Percentiles rank a stretch among this genome's conserved stretches.
Evolutionary conservation across 2,888 invertebrate genomes (phyloP).

Genomic region (Dasysyrphus albostriatus): DNA sequence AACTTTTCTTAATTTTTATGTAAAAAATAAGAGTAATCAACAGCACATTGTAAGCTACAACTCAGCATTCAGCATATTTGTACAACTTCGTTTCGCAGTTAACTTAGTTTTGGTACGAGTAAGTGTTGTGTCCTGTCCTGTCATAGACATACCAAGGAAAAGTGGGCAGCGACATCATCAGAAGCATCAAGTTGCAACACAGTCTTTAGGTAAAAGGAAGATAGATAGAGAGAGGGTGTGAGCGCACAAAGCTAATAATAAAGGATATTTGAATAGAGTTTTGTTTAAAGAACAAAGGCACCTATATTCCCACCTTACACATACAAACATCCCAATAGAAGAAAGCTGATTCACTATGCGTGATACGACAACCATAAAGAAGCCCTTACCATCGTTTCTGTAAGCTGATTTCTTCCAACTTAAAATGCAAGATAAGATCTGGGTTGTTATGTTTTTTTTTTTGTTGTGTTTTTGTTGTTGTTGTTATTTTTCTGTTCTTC

Average conservation of each 20-base stretch:
- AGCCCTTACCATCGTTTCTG: slow-evolving; percentile 38
- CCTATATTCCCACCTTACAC: slow-evolving; percentile 20
- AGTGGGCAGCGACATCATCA: slow-evolving; percentile 38
- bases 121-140: slow-evolving; percentile 24
- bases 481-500: background rate
- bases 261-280: slow-evolving; percentile 73
- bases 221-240: background rate
- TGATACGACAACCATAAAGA: slow-evolving; percentile 58
- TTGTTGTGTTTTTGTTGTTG: background rate
- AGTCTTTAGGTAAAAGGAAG: background rate
- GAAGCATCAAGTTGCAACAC: slow-evolving; percentile 63
- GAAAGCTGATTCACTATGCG: slow-evolving; percentile 51
- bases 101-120: background rate
- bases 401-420: slow-evolving; percentile 73
- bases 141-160: background rate
- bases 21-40: too few species aligned
- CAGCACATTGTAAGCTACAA: background rate
- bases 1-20: too few species aligned
- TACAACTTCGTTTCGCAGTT: background rate
- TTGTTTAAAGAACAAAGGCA: slow-evolving; percentile 59
- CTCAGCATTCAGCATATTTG: background rate
- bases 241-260: slow-evolving; percentile 65
- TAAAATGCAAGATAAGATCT: slow-evolving; percentile 69
- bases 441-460: slow-evolving; percentile 22
- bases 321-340: background rate